These are phyloP conservation scores for Ptychadena robeensis DNA, from an alignment of 2,797 vertebrate species.

Conservation along the genomic window DNA sequence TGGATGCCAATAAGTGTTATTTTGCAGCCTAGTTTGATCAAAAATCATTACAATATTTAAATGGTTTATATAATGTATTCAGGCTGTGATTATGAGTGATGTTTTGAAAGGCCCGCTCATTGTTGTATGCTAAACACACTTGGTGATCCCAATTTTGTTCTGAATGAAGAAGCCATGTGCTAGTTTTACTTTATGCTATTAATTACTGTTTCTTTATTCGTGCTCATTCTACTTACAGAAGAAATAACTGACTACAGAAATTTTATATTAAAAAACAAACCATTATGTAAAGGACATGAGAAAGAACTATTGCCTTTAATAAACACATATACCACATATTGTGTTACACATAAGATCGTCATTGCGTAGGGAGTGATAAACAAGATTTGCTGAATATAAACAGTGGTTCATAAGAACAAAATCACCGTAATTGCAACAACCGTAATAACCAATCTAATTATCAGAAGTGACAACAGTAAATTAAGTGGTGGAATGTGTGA, in stretches of 20 bases:
- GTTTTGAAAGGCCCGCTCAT: constrained; percentile 7
- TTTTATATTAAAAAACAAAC: background rate
- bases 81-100: constrained; percentile 31
- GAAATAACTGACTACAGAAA: background rate
- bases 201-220: background rate
- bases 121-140: constrained; percentile 20
- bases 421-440: no score
- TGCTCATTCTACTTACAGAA: background rate
- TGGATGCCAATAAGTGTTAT: constrained; percentile 43
- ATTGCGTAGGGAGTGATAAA: no score
- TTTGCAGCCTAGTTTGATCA: constrained; percentile 36
- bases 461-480: no score
- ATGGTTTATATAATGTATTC: constrained; percentile 37
- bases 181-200: background rate
- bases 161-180: background rate
- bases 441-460: no score
- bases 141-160: constrained; percentile 9
- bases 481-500: no score
- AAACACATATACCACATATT: background rate
- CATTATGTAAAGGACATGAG: background rate
- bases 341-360: no score
- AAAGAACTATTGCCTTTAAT: background rate
- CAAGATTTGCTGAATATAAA: no score
- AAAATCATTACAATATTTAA: constrained; percentile 8
- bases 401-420: no score